Percentiles rank a stretch among this genome's conserved stretches.
Evolutionary conservation across 1,140 invertebrate genomes (phyloP).

Genomic region (Pachyrhynchus sulphureomaculatus): DNA sequence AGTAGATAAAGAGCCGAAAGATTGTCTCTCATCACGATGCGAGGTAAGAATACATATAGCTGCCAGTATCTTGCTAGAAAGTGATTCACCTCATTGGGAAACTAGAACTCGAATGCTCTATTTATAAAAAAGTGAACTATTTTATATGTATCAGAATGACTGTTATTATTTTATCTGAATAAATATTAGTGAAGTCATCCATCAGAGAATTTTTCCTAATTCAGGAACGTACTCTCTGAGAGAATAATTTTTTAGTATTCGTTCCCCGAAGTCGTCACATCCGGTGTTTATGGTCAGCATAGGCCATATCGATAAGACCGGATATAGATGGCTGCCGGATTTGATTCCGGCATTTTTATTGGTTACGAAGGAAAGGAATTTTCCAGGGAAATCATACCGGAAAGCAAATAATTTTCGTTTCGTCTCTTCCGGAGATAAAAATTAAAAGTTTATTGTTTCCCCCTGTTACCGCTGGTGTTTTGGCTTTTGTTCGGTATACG

Average conservation of each 20-base stretch:
- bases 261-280: slow-evolving; percentile 45
- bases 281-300: slow-evolving; percentile 43
- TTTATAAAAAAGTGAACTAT: neutral
- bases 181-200: neutral
- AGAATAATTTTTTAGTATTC: slow-evolving; percentile 44
- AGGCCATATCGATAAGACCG: slow-evolving; percentile 45
- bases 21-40: too few relatives aligned
- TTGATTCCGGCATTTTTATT: slow-evolving; percentile 45
- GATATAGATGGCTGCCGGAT: slow-evolving; percentile 42
- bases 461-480: too few relatives aligned
- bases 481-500: too few relatives aligned
- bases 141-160: neutral
- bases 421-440: slow-evolving; percentile 25
- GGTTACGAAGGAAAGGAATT: slow-evolving; percentile 28
- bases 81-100: too few relatives aligned
- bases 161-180: neutral
- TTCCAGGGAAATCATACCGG: slow-evolving; percentile 32
- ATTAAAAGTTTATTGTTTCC: slow-evolving; percentile 32
- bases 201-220: neutral
- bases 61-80: too few relatives aligned
- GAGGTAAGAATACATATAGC: too few relatives aligned
- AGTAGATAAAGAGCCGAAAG: too few relatives aligned
- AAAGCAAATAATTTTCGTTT: slow-evolving; percentile 31
- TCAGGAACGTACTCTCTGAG: slow-evolving; percentile 10
- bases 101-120: too few relatives aligned